Conservation (phyloP, 1,140 invertebrate species). For the Cydia fagiglandana region DNA sequence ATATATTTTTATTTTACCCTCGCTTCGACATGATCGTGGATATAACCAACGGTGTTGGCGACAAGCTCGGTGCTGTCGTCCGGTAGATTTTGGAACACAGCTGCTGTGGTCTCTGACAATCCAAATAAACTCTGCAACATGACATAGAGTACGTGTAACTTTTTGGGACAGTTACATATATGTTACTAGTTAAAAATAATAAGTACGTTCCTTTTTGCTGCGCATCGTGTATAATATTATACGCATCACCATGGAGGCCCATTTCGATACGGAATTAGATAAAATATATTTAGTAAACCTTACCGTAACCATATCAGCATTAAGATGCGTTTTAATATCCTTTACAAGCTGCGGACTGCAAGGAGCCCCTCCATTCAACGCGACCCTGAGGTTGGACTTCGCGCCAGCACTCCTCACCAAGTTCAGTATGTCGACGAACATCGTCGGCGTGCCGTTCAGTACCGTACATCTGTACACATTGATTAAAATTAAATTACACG, state of each 20-base stretch:
- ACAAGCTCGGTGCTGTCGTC: constrained; percentile 84
- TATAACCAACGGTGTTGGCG: constrained; percentile 87
- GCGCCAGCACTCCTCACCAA: constrained; percentile 74
- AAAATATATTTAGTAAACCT: constrained; percentile 24
- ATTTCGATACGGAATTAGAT: no score
- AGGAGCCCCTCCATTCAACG: constrained; percentile 87
- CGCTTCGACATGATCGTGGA: constrained; percentile 89
- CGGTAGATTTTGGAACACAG: constrained; percentile 83
- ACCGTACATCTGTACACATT: constrained; percentile 83
- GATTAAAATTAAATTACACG: not conserved
- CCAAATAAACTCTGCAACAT: constrained; percentile 89
- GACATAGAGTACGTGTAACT: not conserved
- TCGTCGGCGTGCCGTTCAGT: constrained; percentile 96
- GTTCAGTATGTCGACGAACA: constrained; percentile 93
- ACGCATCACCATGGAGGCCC: no score
- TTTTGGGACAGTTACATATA: no score
- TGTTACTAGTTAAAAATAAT: no score
- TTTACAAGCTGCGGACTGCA: constrained; percentile 86
- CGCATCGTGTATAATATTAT: no score
- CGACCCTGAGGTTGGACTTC: constrained; percentile 79
- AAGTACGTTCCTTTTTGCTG: no score
- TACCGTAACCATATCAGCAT: constrained; percentile 77
- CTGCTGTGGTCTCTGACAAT: constrained; percentile 91
- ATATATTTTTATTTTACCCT: constrained; percentile 70
- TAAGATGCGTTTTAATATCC: constrained; percentile 80